These are phyloP conservation scores for Cyclura pinguis DNA, from an alignment of 2,797 vertebrate genomes.

Conservation along the genomic window DNA sequence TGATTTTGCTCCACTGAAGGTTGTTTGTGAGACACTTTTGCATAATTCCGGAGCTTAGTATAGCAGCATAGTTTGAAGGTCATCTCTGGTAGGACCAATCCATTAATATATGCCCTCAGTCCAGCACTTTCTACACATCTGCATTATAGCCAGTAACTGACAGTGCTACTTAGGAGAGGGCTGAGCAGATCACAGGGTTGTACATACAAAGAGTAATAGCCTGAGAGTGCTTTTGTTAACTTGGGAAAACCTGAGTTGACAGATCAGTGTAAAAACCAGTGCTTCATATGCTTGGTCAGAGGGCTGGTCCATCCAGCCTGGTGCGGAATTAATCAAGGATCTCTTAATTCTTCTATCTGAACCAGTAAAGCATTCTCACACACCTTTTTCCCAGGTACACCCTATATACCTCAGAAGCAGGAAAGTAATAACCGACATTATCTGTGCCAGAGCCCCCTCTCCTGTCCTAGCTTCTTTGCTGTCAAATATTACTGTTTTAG, in stretches of 20 bases:
- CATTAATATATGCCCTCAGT: not conserved
- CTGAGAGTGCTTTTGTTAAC: not conserved
- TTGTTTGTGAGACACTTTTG: not conserved
- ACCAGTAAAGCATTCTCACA: not conserved
- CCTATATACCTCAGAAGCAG: not conserved
- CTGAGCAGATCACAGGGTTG: not conserved
- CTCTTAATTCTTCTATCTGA: not conserved
- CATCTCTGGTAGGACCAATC: not conserved
- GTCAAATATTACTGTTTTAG: constrained; percentile 6
- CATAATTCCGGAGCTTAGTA: not conserved
- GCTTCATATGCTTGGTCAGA: not conserved
- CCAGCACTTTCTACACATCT: not conserved
- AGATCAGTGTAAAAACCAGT: not conserved
- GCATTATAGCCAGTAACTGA: not conserved
- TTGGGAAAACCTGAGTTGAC: not conserved
- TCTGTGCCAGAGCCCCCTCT: not conserved
- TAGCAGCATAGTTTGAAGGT: not conserved
- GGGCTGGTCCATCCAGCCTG: not conserved
- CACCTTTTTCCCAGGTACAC: not conserved
- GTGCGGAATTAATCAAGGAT: not conserved
- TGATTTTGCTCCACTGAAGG: not conserved
- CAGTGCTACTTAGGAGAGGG: not conserved
- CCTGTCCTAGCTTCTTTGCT: not conserved
- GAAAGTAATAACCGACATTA: not conserved
- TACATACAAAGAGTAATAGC: not conserved